Evolutionary conservation across 2,888 invertebrate genomes (phyloP).

Genomic region (Drosophila leonis): DNA sequence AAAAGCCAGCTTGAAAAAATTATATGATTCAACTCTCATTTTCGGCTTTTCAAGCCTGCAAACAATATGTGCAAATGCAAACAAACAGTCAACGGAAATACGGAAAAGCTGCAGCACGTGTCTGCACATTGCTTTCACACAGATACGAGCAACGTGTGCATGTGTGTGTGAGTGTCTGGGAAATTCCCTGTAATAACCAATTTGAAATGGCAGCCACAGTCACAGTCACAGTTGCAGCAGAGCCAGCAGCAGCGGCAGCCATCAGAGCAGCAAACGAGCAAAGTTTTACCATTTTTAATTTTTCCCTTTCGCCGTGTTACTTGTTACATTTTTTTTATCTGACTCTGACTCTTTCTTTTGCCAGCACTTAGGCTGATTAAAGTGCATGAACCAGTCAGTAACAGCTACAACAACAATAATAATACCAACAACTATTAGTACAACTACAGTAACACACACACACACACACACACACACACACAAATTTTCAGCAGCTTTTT

Average conservation of each 20-base stretch:
- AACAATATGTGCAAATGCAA: conserved; percentile 50
- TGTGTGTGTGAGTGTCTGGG: conserved; percentile 23
- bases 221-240: conserved; percentile 10
- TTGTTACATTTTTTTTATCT: conserved; percentile 3
- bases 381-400: conserved; percentile 63
- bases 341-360: conserved; percentile 17
- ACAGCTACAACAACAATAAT: conserved; percentile 31
- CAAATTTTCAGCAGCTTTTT: conserved; percentile 35
- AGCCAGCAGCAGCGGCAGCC: conserved; percentile 21
- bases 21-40: conserved; percentile 45
- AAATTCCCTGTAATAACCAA: conserved; percentile 69
- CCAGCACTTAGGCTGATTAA: conserved; percentile 77
- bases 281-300: conserved; percentile 73
- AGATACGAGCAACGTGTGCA: background rate
- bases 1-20: conserved; percentile 29
- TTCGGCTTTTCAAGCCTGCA: conserved; percentile 40
- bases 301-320: conserved; percentile 37
- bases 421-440: conserved; percentile 27
- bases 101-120: conserved; percentile 39
- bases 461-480: background rate
- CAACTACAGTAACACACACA: conserved; percentile 23
- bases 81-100: conserved; percentile 19
- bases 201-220: conserved; percentile 67
- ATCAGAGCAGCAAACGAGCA: conserved; percentile 57
- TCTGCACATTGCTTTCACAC: conserved; percentile 23